Evolutionary conservation across 2,888 invertebrate species (phyloP), one percentile per base, ranked within the genome.

Genomic region (Diarsia rubi): DNA sequence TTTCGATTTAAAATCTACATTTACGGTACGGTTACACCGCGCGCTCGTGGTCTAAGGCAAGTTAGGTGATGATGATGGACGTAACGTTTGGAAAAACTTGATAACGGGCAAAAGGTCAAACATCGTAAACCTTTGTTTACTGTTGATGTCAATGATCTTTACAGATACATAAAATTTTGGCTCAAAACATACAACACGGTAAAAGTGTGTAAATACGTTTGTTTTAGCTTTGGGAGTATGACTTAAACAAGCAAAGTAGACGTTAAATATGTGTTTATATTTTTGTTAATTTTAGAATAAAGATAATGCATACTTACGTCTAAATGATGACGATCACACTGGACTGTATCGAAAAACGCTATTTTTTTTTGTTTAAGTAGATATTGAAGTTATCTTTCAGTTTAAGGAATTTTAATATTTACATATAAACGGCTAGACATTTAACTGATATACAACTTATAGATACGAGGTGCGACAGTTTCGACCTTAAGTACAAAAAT

Each of bases 101-200:
- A 42, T n/a, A n/a, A 3, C 11, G 3, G 12, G 14, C 42, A 44
- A 45, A 75, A 49, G 9, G 11, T 24, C 21, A 69, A 21, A 44
- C 21, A 27, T 37, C 3, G n/a, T 6, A 42, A 62, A 14, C 24
- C 44, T 57, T 57, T 79, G 71, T 76, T 75, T 69, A 59, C 44
- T 19, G 5, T 16, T 12, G 3, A 31, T 63, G 85, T 69, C 77
- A 77, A 73, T 66, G 81, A 70, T 52, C 84, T 78, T 59, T 21
- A 31, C 52, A 69, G 74, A 76, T 45, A 81, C n/a, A n/a, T n/a
- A n/a, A 24, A 59, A 62, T 63, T 85, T 65, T 27, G 45, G 9
- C 42, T 57, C 21, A n/a, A 78, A 70, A 60, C 59, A 75, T 44
- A 69, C 4, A 14, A 6, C 19, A 21, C 54, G 21, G 75, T 75